Percentiles rank a stretch among this genome's conserved stretches.
Evolutionary conservation across 2,797 vertebrate genomes (phyloP).

Genomic region (Masticophis lateralis): DNA sequence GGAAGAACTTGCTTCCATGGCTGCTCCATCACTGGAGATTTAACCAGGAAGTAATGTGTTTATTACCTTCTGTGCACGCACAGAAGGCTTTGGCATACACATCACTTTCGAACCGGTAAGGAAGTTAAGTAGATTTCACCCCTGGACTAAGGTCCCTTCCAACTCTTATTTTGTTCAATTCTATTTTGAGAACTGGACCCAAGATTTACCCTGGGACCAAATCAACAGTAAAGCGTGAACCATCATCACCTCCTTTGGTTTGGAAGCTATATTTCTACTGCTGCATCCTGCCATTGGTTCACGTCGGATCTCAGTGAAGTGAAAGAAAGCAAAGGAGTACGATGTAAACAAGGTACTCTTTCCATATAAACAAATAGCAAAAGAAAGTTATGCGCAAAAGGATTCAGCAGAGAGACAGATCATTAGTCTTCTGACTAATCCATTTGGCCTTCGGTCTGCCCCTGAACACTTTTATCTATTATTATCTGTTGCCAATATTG

Average conservation of each 20-base stretch:
- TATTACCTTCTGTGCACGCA: no score
- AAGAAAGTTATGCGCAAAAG: not conserved
- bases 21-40: no score
- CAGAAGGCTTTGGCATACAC: no score
- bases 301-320: not conserved
- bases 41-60: no score
- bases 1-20: no score
- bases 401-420: not conserved
- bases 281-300: not conserved
- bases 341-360: not conserved
- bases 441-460: not conserved
- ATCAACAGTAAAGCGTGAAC: not conserved
- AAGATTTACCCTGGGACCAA: not conserved
- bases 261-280: not conserved
- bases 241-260: not conserved
- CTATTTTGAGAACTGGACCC: not conserved
- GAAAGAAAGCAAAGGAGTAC: not conserved
- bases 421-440: not conserved
- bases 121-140: no score
- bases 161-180: not conserved
- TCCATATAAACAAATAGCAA: not conserved
- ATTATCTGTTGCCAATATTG: not conserved
- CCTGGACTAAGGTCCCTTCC: no score
- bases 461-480: not conserved
- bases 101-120: no score